Base-by-base conservation (phyloP, 2,797 vertebrate species). In the Notolepis coatsorum region DNA sequence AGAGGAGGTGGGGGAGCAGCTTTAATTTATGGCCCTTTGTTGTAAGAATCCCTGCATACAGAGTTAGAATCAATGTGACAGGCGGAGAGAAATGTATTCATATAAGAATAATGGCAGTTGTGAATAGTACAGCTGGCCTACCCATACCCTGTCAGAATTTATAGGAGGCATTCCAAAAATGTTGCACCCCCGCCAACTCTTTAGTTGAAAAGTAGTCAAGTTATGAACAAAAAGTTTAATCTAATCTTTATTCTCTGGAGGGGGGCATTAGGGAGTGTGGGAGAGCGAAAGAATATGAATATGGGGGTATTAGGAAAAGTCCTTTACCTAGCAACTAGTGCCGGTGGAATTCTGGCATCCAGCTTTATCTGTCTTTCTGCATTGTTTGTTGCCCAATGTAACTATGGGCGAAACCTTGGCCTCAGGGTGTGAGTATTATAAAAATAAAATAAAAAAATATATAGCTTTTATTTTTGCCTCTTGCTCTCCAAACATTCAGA, bases 31-130 rank as follows among this genome's bases (percentile, higher is more conserved):
- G 9, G 24, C 8, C 37, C 76, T 87, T 89, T 89, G 76, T 88
- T 80, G 65, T 56, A 59, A 62, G 49, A 71, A 59, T 86, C 79
- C 61, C 65, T 49, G 58, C 78, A 84, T 83, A 86, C 85, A 85
- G 85, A 68, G 61, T 71, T 51, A 50, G 67, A 90, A 79, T 85
- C 63, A 17, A 28, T 55, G 63, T 85, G 88, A 89, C 90, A 90
- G 15, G 81, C 86, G 77, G 39, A 78, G 79, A 87, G 79, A 90
- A 77, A 88, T 87, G 88, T 84, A 90, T 91, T 90, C 89, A 90
- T 82, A 90, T 68, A 56, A 74, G 64, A 58, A 89, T 87, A 91
- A 90, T 84, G 80, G 87, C 76, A 68, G 57, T 47, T 47, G 42
- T 84, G 79, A 89, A 89, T 77, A 65, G 76, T 86, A 86, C 87